Evolutionary conservation across 1,140 invertebrate genomes (phyloP), one percentile per base, ranked within the genome.

Genomic region (Saxidomus purpurata): DNA sequence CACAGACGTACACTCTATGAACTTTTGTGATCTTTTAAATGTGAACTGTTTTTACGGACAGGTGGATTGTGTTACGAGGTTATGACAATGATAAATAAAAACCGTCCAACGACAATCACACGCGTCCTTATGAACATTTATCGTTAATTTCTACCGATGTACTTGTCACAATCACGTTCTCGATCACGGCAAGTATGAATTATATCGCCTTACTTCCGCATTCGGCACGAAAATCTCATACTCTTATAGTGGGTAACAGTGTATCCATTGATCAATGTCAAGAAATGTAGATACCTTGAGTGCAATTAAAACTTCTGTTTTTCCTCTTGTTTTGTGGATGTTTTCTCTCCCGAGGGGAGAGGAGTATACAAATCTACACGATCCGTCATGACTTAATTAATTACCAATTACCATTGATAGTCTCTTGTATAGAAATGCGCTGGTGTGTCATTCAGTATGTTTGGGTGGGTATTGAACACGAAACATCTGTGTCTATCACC

Each of bases 371-470:
- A 63, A 63, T 28, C 1, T 71, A 15, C 34, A 71, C 34, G 34
- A 71, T 38, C 67, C 31, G 67, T 71, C 67, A 71, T 71, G 17
- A 71, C 67, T 71, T 71, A 71, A 71, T 71, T 71, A 71, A 71
- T 71, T 71, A 71, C 38, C 67, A 71, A 38, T 71, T 71, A 71
- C 28, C 67, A 40, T 15, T 19, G 67, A 71, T 71, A 63, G 67
- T 71, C 67, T 22, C 34, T 38, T 36, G 31, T 38, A 28, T n/a
- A n/a, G n/a, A n/a, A 71, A 71, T 38, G 67, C 22, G 67, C 4
- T 71, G 67, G 67, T 34, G 67, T 71, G 67, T 38, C 67, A 71
- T 63, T 63, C 28, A 63, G 59, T 28, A 63, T 71, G 67, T 40
- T n/a, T 8, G 36, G 17, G 67, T 8, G 34, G 67, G 34, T 13